phyloP scores from a whole-genome alignment of 2,113 vertebrate genomes.

The Mugil cephalus region DNA sequence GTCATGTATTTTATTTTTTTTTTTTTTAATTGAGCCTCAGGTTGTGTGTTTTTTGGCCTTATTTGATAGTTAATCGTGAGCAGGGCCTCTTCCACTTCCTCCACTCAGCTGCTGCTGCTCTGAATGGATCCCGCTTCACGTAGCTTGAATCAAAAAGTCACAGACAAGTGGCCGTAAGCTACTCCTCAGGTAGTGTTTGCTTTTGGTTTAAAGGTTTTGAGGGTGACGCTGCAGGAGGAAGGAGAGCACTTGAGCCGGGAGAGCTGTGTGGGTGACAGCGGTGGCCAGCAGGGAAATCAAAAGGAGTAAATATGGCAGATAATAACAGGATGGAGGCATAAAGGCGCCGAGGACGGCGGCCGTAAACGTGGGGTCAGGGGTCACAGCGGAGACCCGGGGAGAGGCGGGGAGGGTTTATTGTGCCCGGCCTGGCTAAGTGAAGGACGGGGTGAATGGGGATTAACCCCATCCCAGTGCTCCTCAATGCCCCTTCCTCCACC shows the following conservation, averaged over 20 bases:
- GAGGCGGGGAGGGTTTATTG: slow-evolving; percentile 74
- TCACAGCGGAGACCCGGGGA: slow-evolving; percentile 69
- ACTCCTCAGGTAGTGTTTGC: slow-evolving; percentile 58
- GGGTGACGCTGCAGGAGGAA: slow-evolving; percentile 38
- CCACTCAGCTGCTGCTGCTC: slow-evolving; percentile 21
- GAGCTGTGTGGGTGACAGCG: slow-evolving; percentile 45
- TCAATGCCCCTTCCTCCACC: slow-evolving; percentile 71
- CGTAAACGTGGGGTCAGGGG: slow-evolving; percentile 78
- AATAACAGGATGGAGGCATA: slow-evolving; percentile 78
- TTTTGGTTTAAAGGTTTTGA: slow-evolving; percentile 42
- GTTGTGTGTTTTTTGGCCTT: neutral
- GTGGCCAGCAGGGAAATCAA: slow-evolving; percentile 69
- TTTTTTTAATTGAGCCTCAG: too few relatives aligned
- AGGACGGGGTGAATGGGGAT: slow-evolving; percentile 84
- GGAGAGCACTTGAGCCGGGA: slow-evolving; percentile 66
- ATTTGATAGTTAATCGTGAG: neutral
- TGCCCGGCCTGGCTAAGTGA: slow-evolving; percentile 69
- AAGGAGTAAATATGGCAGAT: slow-evolving; percentile 84
- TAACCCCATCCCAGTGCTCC: slow-evolving; percentile 83
- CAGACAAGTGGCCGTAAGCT: slow-evolving; percentile 21
- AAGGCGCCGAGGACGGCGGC: slow-evolving; percentile 66
- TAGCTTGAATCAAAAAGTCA: slow-evolving; percentile 41
- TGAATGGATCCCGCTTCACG: slow-evolving; percentile 8
- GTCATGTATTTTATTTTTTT: too few relatives aligned
- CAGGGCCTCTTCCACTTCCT: neutral